Evolutionary conservation across 2,113 vertebrate genomes (phyloP).

Genomic region (Todiramphus chloris): DNA sequence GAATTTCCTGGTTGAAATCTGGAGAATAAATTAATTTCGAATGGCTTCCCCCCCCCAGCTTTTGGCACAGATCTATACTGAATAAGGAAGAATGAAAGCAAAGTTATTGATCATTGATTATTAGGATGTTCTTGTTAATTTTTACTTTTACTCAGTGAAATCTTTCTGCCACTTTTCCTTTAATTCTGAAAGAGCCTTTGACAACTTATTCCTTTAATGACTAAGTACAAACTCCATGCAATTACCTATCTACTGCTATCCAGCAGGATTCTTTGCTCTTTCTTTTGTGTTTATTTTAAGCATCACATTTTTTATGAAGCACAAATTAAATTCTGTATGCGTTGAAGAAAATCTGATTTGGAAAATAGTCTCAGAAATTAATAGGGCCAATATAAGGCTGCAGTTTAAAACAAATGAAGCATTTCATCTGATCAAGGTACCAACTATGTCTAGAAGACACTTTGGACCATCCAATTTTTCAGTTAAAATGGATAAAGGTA

Average conservation of each 20-base stretch:
- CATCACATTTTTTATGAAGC: neutral
- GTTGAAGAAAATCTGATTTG: neutral
- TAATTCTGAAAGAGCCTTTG: neutral
- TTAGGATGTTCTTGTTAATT: neutral
- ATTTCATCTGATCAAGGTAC: neutral
- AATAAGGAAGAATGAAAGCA: neutral
- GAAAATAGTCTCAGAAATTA: neutral
- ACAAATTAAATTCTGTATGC: neutral
- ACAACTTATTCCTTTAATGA: neutral
- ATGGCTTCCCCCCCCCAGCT: fast-evolving
- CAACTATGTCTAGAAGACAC: neutral
- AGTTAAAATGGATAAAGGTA: neutral
- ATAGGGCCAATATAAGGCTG: neutral
- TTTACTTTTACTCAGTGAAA: neutral
- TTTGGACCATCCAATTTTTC: neutral
- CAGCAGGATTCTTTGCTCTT: neutral
- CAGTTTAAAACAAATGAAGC: neutral
- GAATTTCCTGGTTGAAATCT: neutral
- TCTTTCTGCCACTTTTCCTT: neutral
- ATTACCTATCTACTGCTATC: neutral
- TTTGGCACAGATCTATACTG: neutral
- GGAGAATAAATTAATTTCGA: neutral
- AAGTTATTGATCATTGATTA: neutral
- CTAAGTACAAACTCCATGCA: neutral
- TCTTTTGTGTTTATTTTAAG: neutral